Percentiles rank a stretch among this genome's conserved stretches.
Evolutionary conservation across 1,140 invertebrate genomes (phyloP).

Genomic region (Copidosoma floridanum): DNA sequence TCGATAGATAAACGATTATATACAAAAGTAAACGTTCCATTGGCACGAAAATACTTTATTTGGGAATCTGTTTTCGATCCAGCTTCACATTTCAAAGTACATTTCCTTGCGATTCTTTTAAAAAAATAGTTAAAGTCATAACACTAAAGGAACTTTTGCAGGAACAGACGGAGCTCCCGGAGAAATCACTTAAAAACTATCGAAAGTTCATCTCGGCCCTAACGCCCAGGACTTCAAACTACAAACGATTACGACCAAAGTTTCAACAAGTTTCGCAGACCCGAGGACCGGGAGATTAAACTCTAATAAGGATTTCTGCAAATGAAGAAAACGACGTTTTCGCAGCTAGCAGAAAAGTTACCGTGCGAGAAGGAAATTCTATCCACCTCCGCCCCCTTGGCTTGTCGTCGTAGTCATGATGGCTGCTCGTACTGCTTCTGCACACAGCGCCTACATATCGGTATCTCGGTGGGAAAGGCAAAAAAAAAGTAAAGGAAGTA

Average conservation of each 20-base stretch:
- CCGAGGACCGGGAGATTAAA: conserved; percentile 19
- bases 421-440: no score
- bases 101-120: no score
- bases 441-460: no score
- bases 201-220: conserved; percentile 13
- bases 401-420: not conserved
- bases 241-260: conserved; percentile 11
- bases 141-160: no score
- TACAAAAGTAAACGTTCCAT: no score
- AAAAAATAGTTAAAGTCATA: no score
- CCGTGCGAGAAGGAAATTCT: conserved; percentile 12
- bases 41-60: no score
- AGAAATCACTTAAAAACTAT: conserved; percentile 26
- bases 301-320: conserved; percentile 28
- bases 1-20: no score
- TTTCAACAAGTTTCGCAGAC: conserved; percentile 17
- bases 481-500: not conserved
- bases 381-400: no score
- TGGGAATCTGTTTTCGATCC: no score
- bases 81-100: no score
- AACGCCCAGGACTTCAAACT: conserved; percentile 4
- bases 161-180: not conserved
- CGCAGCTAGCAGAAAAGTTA: conserved; percentile 22
- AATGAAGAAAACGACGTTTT: conserved; percentile 27
- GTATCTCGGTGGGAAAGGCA: not conserved